These are phyloP conservation scores for Machimus rusticus DNA, from an alignment of 2,888 invertebrate genomes.

Conservation along the genomic window DNA sequence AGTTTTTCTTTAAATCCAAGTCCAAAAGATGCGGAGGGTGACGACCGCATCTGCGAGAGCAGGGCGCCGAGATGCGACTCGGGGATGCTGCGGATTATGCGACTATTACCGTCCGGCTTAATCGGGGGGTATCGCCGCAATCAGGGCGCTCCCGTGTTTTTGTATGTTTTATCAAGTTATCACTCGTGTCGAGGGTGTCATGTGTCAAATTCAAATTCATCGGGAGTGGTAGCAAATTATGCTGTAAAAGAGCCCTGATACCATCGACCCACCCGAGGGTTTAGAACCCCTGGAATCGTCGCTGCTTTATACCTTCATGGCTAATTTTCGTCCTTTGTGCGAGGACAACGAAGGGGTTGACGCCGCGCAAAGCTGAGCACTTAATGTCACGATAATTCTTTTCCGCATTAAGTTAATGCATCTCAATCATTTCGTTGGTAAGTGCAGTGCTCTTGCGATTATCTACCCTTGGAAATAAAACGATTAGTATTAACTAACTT, in stretches of 20 bases:
- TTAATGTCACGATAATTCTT: not conserved
- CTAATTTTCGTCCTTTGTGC: not conserved
- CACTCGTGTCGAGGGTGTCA: conserved; percentile 36
- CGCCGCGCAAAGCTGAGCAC: not conserved
- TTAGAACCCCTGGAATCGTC: not conserved
- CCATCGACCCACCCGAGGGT: not conserved
- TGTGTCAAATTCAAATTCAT: conserved; percentile 36
- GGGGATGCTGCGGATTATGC: conserved; percentile 2
- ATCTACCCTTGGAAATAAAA: not conserved
- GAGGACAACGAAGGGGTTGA: not conserved
- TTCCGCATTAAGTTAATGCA: not conserved
- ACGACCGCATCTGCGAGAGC: not conserved
- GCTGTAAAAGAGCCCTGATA: conserved; percentile 24
- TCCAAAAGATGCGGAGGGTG: not conserved
- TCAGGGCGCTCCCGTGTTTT: not conserved
- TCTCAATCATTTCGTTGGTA: not conserved
- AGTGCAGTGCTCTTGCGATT: not conserved
- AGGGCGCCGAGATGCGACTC: not conserved
- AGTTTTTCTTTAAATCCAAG: not conserved
- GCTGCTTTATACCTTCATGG: not conserved
- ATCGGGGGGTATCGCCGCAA: not conserved
- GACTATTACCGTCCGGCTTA: not conserved
- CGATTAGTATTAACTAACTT: too few species aligned
- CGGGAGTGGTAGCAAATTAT: conserved; percentile 22
- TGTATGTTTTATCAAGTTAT: conserved; percentile 12